Evolutionary conservation across 2,797 vertebrate species (phyloP), one percentile per base, ranked within the genome.

Genomic region (Picus viridis): DNA sequence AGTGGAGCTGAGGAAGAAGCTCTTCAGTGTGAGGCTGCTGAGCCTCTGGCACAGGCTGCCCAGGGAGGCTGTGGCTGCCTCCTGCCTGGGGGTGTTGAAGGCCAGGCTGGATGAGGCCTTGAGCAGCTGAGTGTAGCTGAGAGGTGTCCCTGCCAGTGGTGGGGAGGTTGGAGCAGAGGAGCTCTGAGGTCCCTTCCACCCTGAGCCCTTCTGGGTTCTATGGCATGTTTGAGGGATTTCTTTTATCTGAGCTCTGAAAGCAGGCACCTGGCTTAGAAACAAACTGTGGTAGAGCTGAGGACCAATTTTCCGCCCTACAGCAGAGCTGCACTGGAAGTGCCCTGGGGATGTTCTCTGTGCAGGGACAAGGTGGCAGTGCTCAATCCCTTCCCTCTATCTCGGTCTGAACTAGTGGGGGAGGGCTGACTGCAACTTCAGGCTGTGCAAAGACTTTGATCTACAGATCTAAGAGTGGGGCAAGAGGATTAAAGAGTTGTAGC

Each of bases 371-470:
- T 61, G 88, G 51, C 80, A 51, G 16, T 53, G 83, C 83, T 72
- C 39, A 74, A 93, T 89, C 47, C 67, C 6, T 23, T 65, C 56
- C 71, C 59, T 59, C n/a, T 77, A 0, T 39, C 39, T 74, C 62
- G 45, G 16, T 75, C 73, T 88, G 81, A 62, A 47, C 59, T 32
- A 22, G n/a, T 41, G 26, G 64, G 23, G 24, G 34, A 83, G 76
- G 15, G 39, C 39, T 36, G 32, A 41, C 53, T 36, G 30, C 34
- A 51, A 75, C 67, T 86, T 83, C 53, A 80, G 83, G n/a, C 70
- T 91, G 41, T 86, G 61, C 36, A 34, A 71, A 91, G 70, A 56
- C 86, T 94, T 91, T 76, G 78, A 87, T 92, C 79, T 87, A 36
- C 74, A 76, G 64, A 30, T 87, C 79, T 83, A 19, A 20, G 83